phyloP scores from a whole-genome alignment of 2,113 vertebrate genomes.

The Bos indicus region DNA sequence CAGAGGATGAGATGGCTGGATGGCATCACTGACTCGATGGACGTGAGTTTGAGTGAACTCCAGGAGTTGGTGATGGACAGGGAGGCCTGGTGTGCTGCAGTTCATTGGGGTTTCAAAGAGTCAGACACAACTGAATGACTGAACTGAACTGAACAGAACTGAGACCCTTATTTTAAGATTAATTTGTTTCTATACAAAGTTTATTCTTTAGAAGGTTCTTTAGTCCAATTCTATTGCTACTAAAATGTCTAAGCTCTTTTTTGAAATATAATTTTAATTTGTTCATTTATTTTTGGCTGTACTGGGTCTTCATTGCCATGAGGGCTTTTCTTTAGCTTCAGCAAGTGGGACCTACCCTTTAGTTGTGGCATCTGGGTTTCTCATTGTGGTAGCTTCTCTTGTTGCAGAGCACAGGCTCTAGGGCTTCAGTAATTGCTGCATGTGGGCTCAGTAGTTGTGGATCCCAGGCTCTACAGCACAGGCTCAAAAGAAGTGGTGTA shows the following conservation, averaged over 20 bases:
- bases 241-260: neutral
- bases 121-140: fast-evolving
- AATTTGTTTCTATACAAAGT: neutral
- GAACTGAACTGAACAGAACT: neutral
- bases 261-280: neutral
- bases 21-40: too few relatives aligned
- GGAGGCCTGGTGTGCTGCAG: too few relatives aligned
- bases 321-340: neutral
- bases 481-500: too few relatives aligned
- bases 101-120: too few relatives aligned
- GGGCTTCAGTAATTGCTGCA: neutral
- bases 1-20: too few relatives aligned
- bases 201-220: neutral
- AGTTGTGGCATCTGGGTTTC: fast-evolving
- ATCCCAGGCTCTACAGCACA: neutral
- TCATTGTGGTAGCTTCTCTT: neutral
- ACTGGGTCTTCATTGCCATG: neutral
- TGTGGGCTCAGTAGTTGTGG: neutral
- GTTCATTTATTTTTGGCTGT: neutral
- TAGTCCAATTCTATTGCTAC: neutral
- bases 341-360: fast-evolving
- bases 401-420: neutral
- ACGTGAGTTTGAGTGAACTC: too few relatives aligned
- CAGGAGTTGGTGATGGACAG: too few relatives aligned
- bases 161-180: neutral